phyloP scores from a whole-genome alignment of 2,888 invertebrate species.

The Acanthosepion esculentum region DNA sequence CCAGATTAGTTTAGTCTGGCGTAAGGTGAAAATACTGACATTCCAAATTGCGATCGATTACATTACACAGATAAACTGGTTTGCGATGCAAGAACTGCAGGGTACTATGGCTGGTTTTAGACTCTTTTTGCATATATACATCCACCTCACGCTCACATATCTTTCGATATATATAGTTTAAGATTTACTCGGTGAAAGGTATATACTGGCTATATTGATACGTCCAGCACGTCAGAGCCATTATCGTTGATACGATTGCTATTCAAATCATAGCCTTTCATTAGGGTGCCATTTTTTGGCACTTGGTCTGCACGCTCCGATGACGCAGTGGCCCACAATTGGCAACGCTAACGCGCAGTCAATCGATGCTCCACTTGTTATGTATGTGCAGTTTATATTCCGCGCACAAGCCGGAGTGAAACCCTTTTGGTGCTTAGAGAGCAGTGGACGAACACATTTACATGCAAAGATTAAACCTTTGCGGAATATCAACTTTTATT shows the following conservation, averaged over 20 bases:
- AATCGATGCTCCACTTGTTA: not conserved
- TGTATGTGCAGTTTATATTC: conserved; percentile 20
- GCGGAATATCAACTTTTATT: not conserved
- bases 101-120: too few relatives aligned
- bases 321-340: not conserved
- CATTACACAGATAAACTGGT: too few relatives aligned
- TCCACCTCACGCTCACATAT: too few relatives aligned
- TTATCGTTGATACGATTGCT: not conserved
- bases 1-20: too few relatives aligned
- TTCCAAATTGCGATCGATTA: too few relatives aligned
- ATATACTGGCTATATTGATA: too few relatives aligned
- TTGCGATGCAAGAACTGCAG: too few relatives aligned
- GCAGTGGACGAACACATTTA: not conserved
- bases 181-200: too few relatives aligned
- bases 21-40: too few relatives aligned
- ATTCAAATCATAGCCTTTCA: not conserved
- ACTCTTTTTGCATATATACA: too few relatives aligned
- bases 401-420: not conserved
- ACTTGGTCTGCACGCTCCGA: not conserved
- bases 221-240: too few relatives aligned
- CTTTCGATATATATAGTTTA: too few relatives aligned
- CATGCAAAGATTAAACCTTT: not conserved
- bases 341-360: not conserved
- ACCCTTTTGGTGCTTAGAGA: not conserved
- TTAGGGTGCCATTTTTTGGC: not conserved